Evolutionary conservation across 2,888 invertebrate genomes (phyloP), one percentile per base, ranked within the genome.

Genomic region (Caenorhabditis wallacei): DNA sequence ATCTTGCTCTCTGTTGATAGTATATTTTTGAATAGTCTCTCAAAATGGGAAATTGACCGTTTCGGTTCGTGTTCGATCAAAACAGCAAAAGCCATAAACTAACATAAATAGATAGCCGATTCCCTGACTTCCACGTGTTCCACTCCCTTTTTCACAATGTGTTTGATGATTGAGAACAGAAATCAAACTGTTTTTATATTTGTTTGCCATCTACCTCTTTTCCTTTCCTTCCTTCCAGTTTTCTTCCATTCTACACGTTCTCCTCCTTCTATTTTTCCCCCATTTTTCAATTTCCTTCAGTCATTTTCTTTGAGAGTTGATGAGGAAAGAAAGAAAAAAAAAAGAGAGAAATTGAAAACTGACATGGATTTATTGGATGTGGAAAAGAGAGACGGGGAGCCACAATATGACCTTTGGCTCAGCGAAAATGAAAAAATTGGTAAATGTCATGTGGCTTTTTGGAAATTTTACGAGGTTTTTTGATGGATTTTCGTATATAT

Each of bases 221-320:
- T 30, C 64, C 18, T 18, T 61, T 26, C 35, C 35, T 26, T 24
- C 37, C 43, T 63, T 64, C 54, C 51, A 48, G 53, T 54, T 64
- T 54, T 24, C 64, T 64, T 53, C 30, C 66, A 66, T 78, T 61
- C 35, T 26, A 53, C 78, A 64, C 78, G 61, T 66, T 78, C 48
- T 51, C 40, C 48, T 51, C 40, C 59, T 46, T 46, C 24, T 53
- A 24, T 54, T 56, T 22, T 56, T 64, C 22, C n/a, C 18, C 26
- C 1, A 24, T 16, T 48, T 26, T 46, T 46, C 30, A 4, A 20
- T 24, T 26, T 63, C 26, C 13, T 22, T 64, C 54, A 5, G 30
- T 66, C 66, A 18, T 30, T 66, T 37, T 26, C 35, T 68, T 22
- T 30, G 46, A 8, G n/a, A 46, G 20, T 37, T 10, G 48, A 20